phyloP scores from a whole-genome alignment of 2,888 invertebrate species.

The Drosophila merina region DNA sequence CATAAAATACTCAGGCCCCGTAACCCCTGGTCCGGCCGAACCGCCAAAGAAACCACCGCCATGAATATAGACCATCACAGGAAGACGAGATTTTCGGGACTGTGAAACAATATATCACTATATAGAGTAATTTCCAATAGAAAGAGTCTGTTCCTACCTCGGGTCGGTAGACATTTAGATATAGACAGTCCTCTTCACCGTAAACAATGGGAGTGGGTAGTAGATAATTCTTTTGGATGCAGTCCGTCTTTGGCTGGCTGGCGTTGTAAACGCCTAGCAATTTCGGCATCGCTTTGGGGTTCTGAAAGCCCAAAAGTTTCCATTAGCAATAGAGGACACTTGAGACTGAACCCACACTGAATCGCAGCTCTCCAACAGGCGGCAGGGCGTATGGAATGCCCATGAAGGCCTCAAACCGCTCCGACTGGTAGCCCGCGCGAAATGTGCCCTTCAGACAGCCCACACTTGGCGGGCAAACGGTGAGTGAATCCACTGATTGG shows the following conservation, averaged over 20 bases:
- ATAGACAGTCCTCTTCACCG: constrained; percentile 85
- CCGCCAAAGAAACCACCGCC: constrained; percentile 86
- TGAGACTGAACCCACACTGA: constrained; percentile 74
- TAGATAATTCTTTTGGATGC: constrained; percentile 85
- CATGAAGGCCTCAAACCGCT: constrained; percentile 80
- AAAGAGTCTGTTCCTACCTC: constrained; percentile 33
- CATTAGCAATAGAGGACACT: not conserved
- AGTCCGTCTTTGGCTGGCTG: constrained; percentile 80
- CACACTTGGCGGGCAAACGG: constrained; percentile 67
- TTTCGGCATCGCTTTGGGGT: constrained; percentile 74
- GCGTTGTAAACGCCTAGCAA: constrained; percentile 78
- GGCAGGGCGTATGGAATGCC: constrained; percentile 83
- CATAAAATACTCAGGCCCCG: constrained; percentile 85
- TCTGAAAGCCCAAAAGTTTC: constrained; percentile 55
- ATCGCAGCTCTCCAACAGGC: constrained; percentile 80
- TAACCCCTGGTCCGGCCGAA: constrained; percentile 81
- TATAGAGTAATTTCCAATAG: no score
- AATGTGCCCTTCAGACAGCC: constrained; percentile 79
- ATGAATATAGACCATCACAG: constrained; percentile 85
- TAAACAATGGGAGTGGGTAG: constrained; percentile 78
- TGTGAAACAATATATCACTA: not conserved
- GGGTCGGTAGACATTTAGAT: constrained; percentile 85
- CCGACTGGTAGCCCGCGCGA: constrained; percentile 75
- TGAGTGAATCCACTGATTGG: constrained; percentile 35
- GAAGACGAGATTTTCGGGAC: constrained; percentile 52